phyloP scores from a whole-genome alignment of 2,113 vertebrate genomes.

The Martes martes region DNA sequence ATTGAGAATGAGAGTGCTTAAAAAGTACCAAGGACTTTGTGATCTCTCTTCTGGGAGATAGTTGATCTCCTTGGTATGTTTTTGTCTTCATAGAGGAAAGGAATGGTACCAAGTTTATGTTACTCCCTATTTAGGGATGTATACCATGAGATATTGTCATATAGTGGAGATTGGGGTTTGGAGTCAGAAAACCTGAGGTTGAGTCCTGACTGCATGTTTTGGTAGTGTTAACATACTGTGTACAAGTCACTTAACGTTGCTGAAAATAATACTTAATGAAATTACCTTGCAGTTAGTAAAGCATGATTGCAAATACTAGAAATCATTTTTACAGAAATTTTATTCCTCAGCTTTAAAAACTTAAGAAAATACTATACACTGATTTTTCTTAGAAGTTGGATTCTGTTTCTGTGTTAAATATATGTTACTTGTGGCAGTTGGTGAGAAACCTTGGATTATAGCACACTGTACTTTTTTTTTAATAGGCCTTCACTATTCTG shows the following conservation, averaged over 20 bases:
- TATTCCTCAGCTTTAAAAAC: not conserved
- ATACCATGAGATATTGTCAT: not conserved
- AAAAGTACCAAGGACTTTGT: not conserved
- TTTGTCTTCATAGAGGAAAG: not conserved
- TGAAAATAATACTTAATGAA: conserved; percentile 24
- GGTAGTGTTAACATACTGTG: not conserved
- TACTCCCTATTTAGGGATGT: conserved; percentile 30
- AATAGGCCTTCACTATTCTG: conserved; percentile 97
- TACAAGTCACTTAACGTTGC: not conserved
- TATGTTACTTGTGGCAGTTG: not conserved
- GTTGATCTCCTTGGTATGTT: not conserved
- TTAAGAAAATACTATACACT: not conserved
- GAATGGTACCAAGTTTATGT: not conserved
- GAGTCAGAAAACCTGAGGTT: not conserved
- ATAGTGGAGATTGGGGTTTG: not conserved
- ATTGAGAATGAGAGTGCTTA: not conserved
- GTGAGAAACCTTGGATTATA: conserved; percentile 22
- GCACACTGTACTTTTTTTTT: conserved; percentile 45
- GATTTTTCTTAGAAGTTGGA: not conserved
- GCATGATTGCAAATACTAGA: not conserved
- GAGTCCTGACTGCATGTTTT: not conserved
- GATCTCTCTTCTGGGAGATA: not conserved
- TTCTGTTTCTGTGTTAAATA: conserved; percentile 10
- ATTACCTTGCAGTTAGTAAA: not conserved
- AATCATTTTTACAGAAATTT: not conserved